Conservation (phyloP, 2,888 invertebrate species). For the Heliconius erato region DNA sequence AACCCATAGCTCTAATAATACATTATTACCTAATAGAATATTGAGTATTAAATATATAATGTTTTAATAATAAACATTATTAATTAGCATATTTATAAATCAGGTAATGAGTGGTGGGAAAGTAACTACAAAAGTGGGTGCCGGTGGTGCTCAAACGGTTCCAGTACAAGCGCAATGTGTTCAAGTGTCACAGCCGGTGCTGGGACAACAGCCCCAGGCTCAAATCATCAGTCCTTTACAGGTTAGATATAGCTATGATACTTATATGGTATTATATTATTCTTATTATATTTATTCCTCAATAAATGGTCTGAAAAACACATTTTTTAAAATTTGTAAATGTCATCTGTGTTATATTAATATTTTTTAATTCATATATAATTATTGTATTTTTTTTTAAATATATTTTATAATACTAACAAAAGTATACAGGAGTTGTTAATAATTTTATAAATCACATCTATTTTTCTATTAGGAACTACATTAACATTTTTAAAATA, state of each 20-base stretch:
- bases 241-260: slow-evolving; percentile 63
- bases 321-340: too few relatives aligned
- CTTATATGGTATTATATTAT: not conserved
- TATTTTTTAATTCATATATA: not conserved
- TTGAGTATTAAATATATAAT: too few relatives aligned
- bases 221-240: slow-evolving; percentile 91
- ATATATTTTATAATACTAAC: not conserved
- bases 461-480: too few relatives aligned
- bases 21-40: too few relatives aligned
- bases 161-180: slow-evolving; percentile 89
- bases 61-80: too few relatives aligned
- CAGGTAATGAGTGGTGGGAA: slow-evolving; percentile 76
- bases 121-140: slow-evolving; percentile 69
- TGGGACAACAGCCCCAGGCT: slow-evolving; percentile 88
- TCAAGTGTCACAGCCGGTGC: slow-evolving; percentile 90
- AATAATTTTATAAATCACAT: not conserved
- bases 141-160: slow-evolving; percentile 70
- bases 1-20: too few relatives aligned
- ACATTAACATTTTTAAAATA: too few relatives aligned
- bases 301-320: too few relatives aligned
- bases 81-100: not conserved
- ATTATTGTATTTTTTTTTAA: not conserved
- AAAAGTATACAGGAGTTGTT: not conserved
- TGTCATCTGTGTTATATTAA: too few relatives aligned
- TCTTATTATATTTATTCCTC: too few relatives aligned